Base-by-base conservation (phyloP, 92 coral and sea anemone genomes). In the Scolanthus callimorphus region DNA sequence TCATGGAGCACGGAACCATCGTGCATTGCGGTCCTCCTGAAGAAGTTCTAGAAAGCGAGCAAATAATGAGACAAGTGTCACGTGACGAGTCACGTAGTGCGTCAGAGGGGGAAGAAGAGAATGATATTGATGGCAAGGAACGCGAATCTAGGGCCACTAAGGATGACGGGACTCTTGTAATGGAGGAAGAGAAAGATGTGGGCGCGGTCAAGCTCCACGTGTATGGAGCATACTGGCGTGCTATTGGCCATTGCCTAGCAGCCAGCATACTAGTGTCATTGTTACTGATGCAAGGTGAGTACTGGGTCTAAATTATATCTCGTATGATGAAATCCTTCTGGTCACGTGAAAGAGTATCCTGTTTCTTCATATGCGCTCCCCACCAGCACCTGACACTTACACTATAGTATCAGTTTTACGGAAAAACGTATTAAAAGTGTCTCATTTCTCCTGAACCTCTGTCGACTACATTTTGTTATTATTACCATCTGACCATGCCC, bases 191-290 rank as follows among this genome's bases (percentile, higher is more conserved):
- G 70, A 85, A 85, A 52, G 92, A 92, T 60, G 90, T 76, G 62
- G 98, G 98, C 73, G 96, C 91, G 59, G 98, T 92, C 79, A 92
- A 88, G 71, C 65, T 88, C 28, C 90, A 88, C 71, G 98, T 92
- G 76, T 92, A 92, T 53, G 82, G 85, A 45, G 83, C 98, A 4
- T 92, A 92, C 78, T 92, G 96, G 96, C 77, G 61, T 47, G 96
- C 98, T 27, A 86, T 82, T 70, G 98, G 98, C 17, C 81, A 74
- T 57, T 92, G 98, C 79, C 53, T 92, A 55, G 91, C 94, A 76
- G 60, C 74, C 29, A 92, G 98, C 49, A 92, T 92, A 53, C 70
- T 92, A 24, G 49, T 92, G 25, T 85, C 98, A 17, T 69, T 92
- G 59, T 38, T 92, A 43, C 49, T 92, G 23, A 92, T 92, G 98